A percentile compares a stretch with the other conserved stretches of the same genome.
phyloP scores from a whole-genome alignment of 2,888 invertebrate genomes.

The Tridacna crocea region DNA sequence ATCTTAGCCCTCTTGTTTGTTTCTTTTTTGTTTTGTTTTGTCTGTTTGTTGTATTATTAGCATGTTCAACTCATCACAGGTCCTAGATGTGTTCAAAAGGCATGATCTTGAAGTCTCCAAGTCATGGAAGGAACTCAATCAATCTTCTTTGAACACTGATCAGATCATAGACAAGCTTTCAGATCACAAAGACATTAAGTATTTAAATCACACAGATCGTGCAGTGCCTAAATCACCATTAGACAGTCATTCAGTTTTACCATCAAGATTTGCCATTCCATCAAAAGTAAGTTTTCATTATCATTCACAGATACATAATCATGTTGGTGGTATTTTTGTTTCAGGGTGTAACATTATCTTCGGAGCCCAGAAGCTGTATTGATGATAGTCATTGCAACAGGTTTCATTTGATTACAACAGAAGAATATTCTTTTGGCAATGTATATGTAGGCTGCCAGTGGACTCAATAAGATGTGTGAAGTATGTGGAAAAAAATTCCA shows the following conservation, averaged over 20 bases:
- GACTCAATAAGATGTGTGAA: too few species aligned
- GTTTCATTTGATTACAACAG: too few species aligned
- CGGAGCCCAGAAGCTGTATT: too few species aligned
- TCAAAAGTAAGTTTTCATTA: slow-evolving; percentile 65
- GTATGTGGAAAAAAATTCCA: too few species aligned
- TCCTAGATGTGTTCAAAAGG: slow-evolving; percentile 37
- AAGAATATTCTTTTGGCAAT: too few species aligned
- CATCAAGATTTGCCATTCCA: slow-evolving; percentile 66
- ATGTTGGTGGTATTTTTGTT: too few species aligned
- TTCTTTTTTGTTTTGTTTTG: too few species aligned
- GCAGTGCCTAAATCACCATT: slow-evolving; percentile 45
- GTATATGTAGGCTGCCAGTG: too few species aligned
- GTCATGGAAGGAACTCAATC: slow-evolving; percentile 38
- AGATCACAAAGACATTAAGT: slow-evolving; percentile 46
- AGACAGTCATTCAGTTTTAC: slow-evolving; percentile 61
- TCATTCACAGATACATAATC: neutral
- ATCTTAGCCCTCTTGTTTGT: too few species aligned
- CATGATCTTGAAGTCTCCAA: slow-evolving; percentile 44
- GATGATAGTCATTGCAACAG: too few species aligned
- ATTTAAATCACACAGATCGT: slow-evolving; percentile 51
- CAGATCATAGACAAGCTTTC: slow-evolving; percentile 36
- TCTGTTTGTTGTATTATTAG: slow-evolving; percentile 2
- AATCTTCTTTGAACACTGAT: slow-evolving; percentile 7
- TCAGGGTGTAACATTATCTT: too few species aligned
- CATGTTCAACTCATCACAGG: slow-evolving; percentile 38